Conservation (phyloP, 2,113 vertebrate species). For the Anhinga rufa region DNA sequence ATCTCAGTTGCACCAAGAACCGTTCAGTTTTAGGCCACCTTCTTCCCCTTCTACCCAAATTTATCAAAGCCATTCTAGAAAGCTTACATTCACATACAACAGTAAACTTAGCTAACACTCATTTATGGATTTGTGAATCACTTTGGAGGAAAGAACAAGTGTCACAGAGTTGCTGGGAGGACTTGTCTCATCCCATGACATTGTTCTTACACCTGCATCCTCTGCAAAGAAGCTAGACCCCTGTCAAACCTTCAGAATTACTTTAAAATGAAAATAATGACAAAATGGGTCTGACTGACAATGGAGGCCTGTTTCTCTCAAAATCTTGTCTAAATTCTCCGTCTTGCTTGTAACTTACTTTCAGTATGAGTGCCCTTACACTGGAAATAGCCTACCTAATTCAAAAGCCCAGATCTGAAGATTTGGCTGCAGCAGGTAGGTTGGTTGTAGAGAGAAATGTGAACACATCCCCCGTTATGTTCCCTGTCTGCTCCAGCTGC, state of each 20-base stretch:
- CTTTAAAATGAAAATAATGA: not conserved
- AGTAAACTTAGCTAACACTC: not conserved
- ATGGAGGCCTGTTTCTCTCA: not conserved
- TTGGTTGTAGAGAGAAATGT: not conserved
- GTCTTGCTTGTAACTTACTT: not conserved
- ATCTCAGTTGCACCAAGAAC: not conserved
- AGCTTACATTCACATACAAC: not conserved
- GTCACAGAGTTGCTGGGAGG: not conserved
- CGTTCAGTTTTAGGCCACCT: not conserved
- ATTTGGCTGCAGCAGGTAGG: not conserved
- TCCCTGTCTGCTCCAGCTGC: not conserved
- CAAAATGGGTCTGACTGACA: not conserved
- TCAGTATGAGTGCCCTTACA: not conserved
- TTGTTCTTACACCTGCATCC: not conserved
- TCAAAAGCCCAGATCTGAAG: not conserved
- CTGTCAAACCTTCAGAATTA: not conserved
- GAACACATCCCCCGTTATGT: not conserved
- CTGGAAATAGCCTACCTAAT: not conserved
- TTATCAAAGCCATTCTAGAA: not conserved
- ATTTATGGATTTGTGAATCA: not conserved
- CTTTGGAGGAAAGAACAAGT: not conserved
- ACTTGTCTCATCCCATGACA: not conserved
- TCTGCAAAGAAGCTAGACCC: not conserved
- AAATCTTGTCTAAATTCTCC: not conserved
- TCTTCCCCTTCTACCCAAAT: not conserved